These are phyloP conservation scores for Sciurus vulgaris DNA, from an alignment of 2,797 vertebrate genomes.

Conservation along the genomic window DNA sequence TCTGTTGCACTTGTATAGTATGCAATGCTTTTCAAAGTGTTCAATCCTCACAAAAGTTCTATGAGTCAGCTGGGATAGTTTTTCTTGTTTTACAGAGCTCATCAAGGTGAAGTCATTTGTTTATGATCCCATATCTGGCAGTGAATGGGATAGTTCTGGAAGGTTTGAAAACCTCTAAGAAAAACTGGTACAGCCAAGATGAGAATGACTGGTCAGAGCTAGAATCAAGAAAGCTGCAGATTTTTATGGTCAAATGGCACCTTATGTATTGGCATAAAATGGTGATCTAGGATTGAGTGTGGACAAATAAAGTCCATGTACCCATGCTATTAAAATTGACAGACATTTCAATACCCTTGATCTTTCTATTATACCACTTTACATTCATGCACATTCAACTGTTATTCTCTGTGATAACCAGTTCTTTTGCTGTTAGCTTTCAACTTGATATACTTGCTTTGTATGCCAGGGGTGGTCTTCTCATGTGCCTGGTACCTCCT, in stretches of 20 bases:
- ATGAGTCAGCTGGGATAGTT: slow-evolving; percentile 19
- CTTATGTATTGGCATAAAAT: slow-evolving; percentile 44
- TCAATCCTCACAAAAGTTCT: background rate
- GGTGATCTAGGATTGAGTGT: slow-evolving; percentile 5
- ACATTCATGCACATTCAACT: slow-evolving; percentile 57
- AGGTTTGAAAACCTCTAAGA: slow-evolving; percentile 44
- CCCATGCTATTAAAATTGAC: slow-evolving; percentile 36
- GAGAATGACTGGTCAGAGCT: slow-evolving; percentile 50
- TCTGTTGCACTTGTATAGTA: background rate
- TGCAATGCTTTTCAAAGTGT: slow-evolving; percentile 11
- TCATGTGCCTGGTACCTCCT: background rate
- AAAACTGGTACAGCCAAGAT: slow-evolving; percentile 60
- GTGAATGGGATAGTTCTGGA: background rate
- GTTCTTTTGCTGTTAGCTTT: slow-evolving; percentile 48
- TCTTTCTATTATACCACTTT: slow-evolving; percentile 66
- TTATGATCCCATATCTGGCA: slow-evolving; percentile 45
- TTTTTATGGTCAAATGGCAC: slow-evolving; percentile 60
- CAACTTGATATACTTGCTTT: slow-evolving; percentile 60
- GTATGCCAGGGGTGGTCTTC: background rate
- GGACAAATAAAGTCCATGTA: slow-evolving; percentile 48
- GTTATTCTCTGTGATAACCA: slow-evolving; percentile 52
- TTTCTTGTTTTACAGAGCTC: slow-evolving; percentile 55
- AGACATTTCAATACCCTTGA: slow-evolving; percentile 58
- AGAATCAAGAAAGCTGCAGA: background rate
- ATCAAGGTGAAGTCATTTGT: slow-evolving; percentile 42